Evolutionary conservation across 64 coral and sea anemone genomes (phyloP), one percentile per base, ranked within the genome.

Genomic region (Orbicella faveolata): DNA sequence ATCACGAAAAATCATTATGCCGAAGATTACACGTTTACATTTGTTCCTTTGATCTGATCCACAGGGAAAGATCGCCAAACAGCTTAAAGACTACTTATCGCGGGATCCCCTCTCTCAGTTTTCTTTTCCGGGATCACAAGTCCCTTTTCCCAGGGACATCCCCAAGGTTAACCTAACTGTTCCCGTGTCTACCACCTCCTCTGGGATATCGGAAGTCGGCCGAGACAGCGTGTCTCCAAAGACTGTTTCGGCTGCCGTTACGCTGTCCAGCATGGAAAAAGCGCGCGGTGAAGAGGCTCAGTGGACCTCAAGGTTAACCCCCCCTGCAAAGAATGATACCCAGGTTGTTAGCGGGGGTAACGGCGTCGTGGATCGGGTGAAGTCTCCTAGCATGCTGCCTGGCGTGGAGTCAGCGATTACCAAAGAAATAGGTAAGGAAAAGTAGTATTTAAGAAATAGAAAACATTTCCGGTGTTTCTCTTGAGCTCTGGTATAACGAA

Each of bases 251-350:
- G 89, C 89, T 44, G 89, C 89, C 15, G 80, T 83, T 0, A 91
- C 89, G n/a, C 61, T 91, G 20, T 81, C 89, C 7, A 91, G 39
- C n/a, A 65, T 91, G 89, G 89, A 91, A 35, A 83, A 85, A n/a
- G 36, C 63, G 21, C 82, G 61, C 36, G 23, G 63, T 7, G 20
- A 85, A 30, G 65, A 85, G 15, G 21, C 39, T 2, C 63, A 85
- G 17, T 72, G 63, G 63, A 23, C 82, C 20, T 37, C 19, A 72
- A 73, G 65, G 6, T 4, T 3, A 23, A 72, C 82, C 9, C 82
- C 65, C 13, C 82, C 63, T 30, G 0, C 12, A 52, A 70, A 67
- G 6, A 85, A n/a, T 16, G 82, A 85, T 9, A 1, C 16, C 14
- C 79, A 59, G 26, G 17, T 59, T 41, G 33, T 21, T 36, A 82